A percentile compares a stretch with the other conserved stretches of the same genome.
Evolutionary conservation across 1,140 invertebrate species (phyloP).

Genomic region (Copidosoma floridanum): DNA sequence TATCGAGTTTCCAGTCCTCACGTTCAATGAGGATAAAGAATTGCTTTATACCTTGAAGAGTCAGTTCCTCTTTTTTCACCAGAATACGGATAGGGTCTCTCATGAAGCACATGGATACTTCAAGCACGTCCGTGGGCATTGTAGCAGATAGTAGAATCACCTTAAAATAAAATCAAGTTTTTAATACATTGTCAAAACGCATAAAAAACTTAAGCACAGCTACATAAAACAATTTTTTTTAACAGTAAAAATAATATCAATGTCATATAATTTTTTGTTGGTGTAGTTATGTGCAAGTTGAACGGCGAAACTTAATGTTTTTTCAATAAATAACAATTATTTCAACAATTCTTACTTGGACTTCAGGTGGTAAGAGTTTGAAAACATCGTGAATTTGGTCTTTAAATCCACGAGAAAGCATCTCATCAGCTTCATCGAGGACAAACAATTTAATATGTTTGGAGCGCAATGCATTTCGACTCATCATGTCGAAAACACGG

Average conservation of each 20-base stretch:
- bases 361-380: slow-evolving; percentile 82
- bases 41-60: slow-evolving; percentile 99
- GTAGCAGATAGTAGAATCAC: slow-evolving; percentile 97
- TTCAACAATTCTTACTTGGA: slow-evolving; percentile 66
- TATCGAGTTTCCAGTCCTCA: slow-evolving; percentile 99
- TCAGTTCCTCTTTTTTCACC: slow-evolving; percentile 98
- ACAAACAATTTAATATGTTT: slow-evolving; percentile 95
- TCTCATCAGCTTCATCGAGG: slow-evolving; percentile 99
- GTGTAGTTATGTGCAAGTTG: not conserved
- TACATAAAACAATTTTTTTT: no score
- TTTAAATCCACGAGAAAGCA: slow-evolving; percentile 99
- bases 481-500: slow-evolving; percentile 98
- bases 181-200: slow-evolving; percentile 15
- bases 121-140: slow-evolving; percentile 95
- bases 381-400: slow-evolving; percentile 99
- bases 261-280: no score
- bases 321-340: not conserved
- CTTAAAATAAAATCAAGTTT: slow-evolving; percentile 39
- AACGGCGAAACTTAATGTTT: not conserved
- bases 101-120: slow-evolving; percentile 98
- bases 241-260: not conserved
- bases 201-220: no score
- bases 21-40: slow-evolving; percentile 95
- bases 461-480: slow-evolving; percentile 81
- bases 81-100: slow-evolving; percentile 92